Base-by-base conservation (phyloP, 1,140 invertebrate species). In the Zaprionus ghesquierei region DNA sequence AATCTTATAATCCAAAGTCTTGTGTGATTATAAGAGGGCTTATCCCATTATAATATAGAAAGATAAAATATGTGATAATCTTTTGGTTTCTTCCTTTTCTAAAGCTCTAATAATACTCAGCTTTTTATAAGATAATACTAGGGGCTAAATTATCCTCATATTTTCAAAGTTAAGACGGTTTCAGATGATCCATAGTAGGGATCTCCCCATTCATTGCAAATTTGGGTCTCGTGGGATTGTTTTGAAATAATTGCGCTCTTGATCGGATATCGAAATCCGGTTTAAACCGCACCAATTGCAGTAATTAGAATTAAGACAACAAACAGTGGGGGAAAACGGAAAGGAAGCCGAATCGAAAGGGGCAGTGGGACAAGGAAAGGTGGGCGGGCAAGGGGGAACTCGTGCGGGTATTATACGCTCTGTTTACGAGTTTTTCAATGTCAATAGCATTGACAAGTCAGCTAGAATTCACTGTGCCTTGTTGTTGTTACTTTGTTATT, bases 381-480 rank as follows among this genome's bases (percentile, higher is more conserved):
- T 1, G 12, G 3, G 31, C 5, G 20, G n/a, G 22, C 8, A 1
- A 33, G 20, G 13, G 50, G 29, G 10, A 5, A 20, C 13, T 12
- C n/a, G 53, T 41, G 2, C 20, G 44, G 22, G 35, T 15, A 41
- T 41, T 41, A 41, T 41, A 41, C n/a, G 35, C 35, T 15, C 35
- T 35, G 49, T 41, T 56, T 62, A 70, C 55, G 31, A 59, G 49
- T 65, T 79, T 87, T 89, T 87, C 82, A 87, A 79, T 87, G 82
- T 77, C 82, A 87, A 79, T 87, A 74, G 49, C 69, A 76, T 74
- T 85, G 82, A 65, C 76, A 58, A 78, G 50, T 82, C 79, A 87
- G 75, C 82, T 76, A 69, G 64, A 80, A 77, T 84, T 53, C 70
- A 71, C 41, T 12, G 18, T 18, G 18, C 18, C 41, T 73, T 68